Conservation (phyloP, 2,797 vertebrate genomes). For the Chiroxiphia lanceolata region DNA sequence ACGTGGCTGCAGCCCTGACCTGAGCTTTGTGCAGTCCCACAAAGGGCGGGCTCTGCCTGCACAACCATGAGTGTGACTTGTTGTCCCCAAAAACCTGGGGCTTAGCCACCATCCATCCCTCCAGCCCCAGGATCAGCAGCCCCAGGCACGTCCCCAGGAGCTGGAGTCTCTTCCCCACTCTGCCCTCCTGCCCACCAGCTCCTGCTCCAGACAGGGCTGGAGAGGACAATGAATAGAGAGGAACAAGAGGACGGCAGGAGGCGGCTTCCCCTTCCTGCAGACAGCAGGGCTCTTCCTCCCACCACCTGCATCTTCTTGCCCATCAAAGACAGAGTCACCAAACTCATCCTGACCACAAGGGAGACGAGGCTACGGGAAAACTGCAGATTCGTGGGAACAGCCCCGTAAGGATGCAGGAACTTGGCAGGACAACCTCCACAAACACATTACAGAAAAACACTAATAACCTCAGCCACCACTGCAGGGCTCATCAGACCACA, state of each 20-base stretch:
- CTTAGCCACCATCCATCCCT: not conserved
- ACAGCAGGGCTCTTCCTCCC: slow-evolving; percentile 14
- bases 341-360: slow-evolving; percentile 1
- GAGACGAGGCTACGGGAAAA: not conserved
- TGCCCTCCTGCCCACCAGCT: not conserved
- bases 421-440: not conserved
- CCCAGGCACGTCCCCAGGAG: not conserved
- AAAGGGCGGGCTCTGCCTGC: not conserved
- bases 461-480: not conserved
- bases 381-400: not conserved
- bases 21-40: not conserved
- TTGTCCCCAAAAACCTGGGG: not conserved
- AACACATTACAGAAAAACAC: not conserved
- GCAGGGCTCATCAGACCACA: not conserved
- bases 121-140: fast-evolving
- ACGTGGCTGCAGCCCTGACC: not conserved
- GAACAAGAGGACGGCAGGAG: not conserved
- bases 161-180: not conserved
- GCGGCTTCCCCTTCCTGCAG: slow-evolving; percentile 8
- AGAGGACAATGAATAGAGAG: slow-evolving; percentile 22
- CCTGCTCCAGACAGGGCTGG: not conserved
- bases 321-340: not conserved
- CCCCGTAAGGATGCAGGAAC: not conserved
- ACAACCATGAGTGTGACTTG: not conserved
- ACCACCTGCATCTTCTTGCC: not conserved